Conservation (phyloP, 2,888 invertebrate genomes). For the Nomada hirtipes region DNA sequence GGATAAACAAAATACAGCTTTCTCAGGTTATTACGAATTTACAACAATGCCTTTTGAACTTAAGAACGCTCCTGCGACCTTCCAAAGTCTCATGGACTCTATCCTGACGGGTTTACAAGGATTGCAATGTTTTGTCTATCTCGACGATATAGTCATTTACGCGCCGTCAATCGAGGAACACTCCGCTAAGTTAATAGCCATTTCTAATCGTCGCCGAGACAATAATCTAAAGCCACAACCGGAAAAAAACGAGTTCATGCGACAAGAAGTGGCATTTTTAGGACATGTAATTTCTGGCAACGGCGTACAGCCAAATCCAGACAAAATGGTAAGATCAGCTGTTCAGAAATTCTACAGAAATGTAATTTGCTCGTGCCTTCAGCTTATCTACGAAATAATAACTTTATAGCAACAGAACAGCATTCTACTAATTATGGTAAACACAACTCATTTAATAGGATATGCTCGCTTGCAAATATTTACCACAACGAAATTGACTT, state of each 20-base stretch:
- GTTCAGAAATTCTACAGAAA: no score
- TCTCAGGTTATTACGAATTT: conserved; percentile 22
- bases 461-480: no score
- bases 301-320: conserved; percentile 26
- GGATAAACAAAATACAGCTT: not conserved
- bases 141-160: conserved; percentile 22
- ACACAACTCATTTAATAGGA: no score
- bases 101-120: conserved; percentile 3
- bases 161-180: conserved; percentile 4
- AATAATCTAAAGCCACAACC: conserved; percentile 3
- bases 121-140: conserved; percentile 18
- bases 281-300: conserved; percentile 23
- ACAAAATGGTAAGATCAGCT: not conserved
- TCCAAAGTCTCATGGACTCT: conserved; percentile 8
- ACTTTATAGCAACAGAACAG: no score
- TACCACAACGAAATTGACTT: no score
- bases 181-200: not conserved
- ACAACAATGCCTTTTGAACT: not conserved
- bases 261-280: conserved; percentile 11
- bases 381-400: no score
- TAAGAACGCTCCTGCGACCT: not conserved
- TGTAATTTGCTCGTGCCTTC: no score
- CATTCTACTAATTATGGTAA: no score
- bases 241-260: conserved; percentile 22
- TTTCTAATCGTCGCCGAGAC: conserved; percentile 2